phyloP scores from a whole-genome alignment of 2,113 vertebrate species.

The Pagrus major region DNA sequence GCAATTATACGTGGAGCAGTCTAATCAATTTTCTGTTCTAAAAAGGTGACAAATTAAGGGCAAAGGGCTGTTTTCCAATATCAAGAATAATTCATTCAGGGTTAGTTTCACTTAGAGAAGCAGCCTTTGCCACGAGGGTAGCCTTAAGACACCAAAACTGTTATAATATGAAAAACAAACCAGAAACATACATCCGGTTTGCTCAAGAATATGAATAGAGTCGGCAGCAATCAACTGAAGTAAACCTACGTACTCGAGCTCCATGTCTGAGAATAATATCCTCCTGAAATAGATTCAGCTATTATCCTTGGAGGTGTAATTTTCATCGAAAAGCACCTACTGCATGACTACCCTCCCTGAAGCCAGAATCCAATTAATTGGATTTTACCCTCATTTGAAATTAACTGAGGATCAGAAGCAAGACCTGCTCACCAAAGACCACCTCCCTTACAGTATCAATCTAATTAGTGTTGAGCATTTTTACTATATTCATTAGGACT shows the following conservation, averaged over 20 bases:
- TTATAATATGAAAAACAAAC: neutral
- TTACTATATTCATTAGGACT: slow-evolving; percentile 7
- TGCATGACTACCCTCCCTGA: slow-evolving; percentile 38
- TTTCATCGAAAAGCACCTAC: slow-evolving; percentile 37
- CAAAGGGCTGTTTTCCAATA: slow-evolving; percentile 43
- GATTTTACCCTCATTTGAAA: slow-evolving; percentile 57
- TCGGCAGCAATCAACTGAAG: neutral
- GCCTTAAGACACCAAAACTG: neutral
- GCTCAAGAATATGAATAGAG: slow-evolving; percentile 2
- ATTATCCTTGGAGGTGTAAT: slow-evolving; percentile 55
- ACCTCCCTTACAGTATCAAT: slow-evolving; percentile 14
- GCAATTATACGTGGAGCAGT: slow-evolving; percentile 49
- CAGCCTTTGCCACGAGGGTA: neutral
- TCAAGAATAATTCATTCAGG: slow-evolving; percentile 30
- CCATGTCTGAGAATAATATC: slow-evolving; percentile 4
- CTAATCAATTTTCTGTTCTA: slow-evolving; percentile 49
- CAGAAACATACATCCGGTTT: neutral
- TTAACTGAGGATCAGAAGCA: slow-evolving; percentile 32
- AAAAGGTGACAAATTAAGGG: slow-evolving; percentile 49
- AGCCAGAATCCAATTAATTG: slow-evolving; percentile 66
- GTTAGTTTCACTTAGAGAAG: slow-evolving; percentile 26
- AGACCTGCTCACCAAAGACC: slow-evolving; percentile 30
- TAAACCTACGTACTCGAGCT: neutral
- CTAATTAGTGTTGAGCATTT: slow-evolving; percentile 16
- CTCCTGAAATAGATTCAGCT: slow-evolving; percentile 37